A percentile compares a stretch with the other conserved stretches of the same genome.
Evolutionary conservation across 2,113 vertebrate species (phyloP).

Genomic region (Turnix velox): DNA sequence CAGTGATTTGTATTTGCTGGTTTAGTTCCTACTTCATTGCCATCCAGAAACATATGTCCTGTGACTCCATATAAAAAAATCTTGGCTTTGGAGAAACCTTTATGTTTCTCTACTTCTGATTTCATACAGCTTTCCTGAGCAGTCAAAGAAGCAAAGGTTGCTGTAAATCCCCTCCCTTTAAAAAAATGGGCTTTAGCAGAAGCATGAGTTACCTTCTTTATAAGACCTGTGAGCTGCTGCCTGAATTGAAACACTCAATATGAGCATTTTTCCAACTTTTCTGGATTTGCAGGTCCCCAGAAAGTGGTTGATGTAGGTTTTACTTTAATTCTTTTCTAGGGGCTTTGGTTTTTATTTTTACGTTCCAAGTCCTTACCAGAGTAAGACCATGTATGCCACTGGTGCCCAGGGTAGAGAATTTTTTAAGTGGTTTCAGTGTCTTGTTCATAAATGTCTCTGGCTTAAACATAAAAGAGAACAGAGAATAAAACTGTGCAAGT

Average conservation of each 20-base stretch:
- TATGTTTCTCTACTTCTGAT: not conserved
- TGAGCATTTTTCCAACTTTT: not conserved
- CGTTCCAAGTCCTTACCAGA: not conserved
- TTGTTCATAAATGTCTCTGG: not conserved
- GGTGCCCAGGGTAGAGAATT: not conserved
- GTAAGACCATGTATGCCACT: not conserved
- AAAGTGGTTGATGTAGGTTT: not conserved
- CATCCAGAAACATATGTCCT: not conserved
- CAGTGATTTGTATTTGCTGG: not conserved
- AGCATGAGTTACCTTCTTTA: not conserved
- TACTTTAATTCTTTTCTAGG: not conserved
- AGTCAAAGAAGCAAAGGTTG: not conserved
- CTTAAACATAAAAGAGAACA: not conserved
- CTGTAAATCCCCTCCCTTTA: not conserved
- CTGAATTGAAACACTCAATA: not conserved
- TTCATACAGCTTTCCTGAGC: not conserved
- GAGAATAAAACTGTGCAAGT: not conserved
- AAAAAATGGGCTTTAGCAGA: too few relatives aligned
- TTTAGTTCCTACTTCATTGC: not conserved
- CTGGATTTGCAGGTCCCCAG: not conserved
- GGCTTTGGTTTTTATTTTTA: not conserved
- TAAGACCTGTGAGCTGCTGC: not conserved
- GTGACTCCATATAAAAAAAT: not conserved
- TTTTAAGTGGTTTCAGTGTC: not conserved
- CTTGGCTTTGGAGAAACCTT: not conserved